Conservation (phyloP, 2,888 invertebrate species). For the Ornithoptera priamus region DNA sequence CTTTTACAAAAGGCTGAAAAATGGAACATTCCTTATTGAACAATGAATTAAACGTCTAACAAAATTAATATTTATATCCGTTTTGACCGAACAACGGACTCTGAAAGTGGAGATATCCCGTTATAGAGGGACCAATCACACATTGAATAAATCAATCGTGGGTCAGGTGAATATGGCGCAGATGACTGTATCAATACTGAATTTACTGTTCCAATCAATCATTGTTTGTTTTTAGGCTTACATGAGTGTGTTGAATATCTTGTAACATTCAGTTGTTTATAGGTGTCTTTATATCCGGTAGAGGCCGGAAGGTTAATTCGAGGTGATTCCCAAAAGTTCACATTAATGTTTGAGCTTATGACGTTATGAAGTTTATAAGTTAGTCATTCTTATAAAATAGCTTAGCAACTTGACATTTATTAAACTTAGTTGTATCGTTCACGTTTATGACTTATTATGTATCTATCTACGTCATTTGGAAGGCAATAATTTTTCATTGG, state of each 20-base stretch:
- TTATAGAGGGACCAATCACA: too few species aligned
- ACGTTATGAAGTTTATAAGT: background rate
- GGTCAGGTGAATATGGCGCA: background rate
- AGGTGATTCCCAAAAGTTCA: background rate
- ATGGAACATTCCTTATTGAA: too few species aligned
- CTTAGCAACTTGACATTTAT: background rate
- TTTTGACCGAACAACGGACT: too few species aligned
- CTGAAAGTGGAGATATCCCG: too few species aligned
- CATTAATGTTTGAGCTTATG: background rate
- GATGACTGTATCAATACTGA: background rate
- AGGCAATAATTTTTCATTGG: background rate
- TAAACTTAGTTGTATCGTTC: background rate
- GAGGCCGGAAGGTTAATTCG: background rate
- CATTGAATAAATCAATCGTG: background rate
- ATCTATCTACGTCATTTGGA: background rate
- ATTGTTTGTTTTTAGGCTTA: background rate
- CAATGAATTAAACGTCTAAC: too few species aligned
- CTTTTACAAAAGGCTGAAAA: too few species aligned
- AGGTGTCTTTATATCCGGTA: too few species aligned
- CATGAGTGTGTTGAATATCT: too few species aligned
- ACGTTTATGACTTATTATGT: background rate
- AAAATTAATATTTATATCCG: too few species aligned
- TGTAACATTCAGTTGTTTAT: too few species aligned
- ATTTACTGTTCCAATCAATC: background rate
- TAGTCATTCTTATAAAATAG: background rate